phyloP scores from a whole-genome alignment of 2,797 vertebrate species.

The Serranus cabrilla region DNA sequence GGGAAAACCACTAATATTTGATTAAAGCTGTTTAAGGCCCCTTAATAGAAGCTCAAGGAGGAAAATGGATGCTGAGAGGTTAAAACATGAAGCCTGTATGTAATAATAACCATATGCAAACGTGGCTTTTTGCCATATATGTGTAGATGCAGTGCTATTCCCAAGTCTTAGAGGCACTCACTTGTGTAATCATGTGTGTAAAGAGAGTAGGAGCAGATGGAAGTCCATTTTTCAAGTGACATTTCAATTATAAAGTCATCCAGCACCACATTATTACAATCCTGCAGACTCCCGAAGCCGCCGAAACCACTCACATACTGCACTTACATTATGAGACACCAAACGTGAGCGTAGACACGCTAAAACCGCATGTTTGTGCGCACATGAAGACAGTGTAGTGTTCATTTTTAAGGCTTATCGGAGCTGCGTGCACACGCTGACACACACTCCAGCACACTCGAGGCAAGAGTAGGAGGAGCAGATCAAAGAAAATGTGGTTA shows the following conservation, averaged over 20 bases:
- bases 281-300: slow-evolving; percentile 27
- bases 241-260: slow-evolving; percentile 39
- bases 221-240: slow-evolving; percentile 39
- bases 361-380: slow-evolving; percentile 36
- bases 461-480: slow-evolving; percentile 61
- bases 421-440: slow-evolving; percentile 6
- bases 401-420: slow-evolving; percentile 26
- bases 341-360: slow-evolving; percentile 1
- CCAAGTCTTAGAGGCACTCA: not conserved
- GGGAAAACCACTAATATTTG: not conserved
- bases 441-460: slow-evolving; percentile 32
- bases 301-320: slow-evolving; percentile 19
- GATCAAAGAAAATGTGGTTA: slow-evolving; percentile 79
- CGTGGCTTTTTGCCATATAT: slow-evolving; percentile 24
- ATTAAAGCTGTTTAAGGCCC: not conserved
- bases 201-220: slow-evolving; percentile 15
- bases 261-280: slow-evolving; percentile 35
- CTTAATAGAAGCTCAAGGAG: not conserved
- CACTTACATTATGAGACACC: slow-evolving; percentile 21
- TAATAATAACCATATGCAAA: slow-evolving; percentile 34
- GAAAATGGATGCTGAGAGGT: not conserved
- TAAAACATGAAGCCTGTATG: slow-evolving; percentile 21
- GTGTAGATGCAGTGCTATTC: not conserved
- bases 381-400: not conserved
- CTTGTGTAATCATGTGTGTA: slow-evolving; percentile 2